Conservation (phyloP, 2,797 vertebrate genomes). For the Chiroxiphia lanceolata region DNA sequence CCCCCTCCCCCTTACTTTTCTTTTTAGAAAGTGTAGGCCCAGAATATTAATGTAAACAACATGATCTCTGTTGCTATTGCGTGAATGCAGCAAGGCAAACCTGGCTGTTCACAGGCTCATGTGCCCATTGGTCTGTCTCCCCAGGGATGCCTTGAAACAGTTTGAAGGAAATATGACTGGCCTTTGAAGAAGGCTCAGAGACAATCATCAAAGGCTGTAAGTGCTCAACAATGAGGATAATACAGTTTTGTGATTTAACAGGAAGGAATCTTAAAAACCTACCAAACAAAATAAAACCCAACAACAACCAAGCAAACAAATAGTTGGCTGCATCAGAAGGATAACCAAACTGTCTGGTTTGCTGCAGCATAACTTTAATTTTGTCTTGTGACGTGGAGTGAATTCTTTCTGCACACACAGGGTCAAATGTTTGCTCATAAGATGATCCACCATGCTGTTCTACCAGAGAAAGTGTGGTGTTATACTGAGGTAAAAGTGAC, state of each 20-base stretch:
- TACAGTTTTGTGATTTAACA: not conserved
- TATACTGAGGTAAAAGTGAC: not conserved
- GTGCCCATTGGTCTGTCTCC: not conserved
- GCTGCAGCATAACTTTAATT: not conserved
- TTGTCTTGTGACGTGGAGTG: not conserved
- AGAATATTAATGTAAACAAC: slow-evolving; percentile 40
- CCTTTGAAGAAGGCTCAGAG: not conserved
- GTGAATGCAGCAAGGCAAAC: not conserved
- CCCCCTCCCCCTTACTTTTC: not conserved
- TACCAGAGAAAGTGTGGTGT: not conserved
- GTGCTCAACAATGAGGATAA: not conserved
- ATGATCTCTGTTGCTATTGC: not conserved
- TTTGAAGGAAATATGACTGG: not conserved
- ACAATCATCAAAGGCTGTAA: not conserved
- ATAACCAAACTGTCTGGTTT: not conserved
- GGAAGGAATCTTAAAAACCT: not conserved
- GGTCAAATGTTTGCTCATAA: not conserved
- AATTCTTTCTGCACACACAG: not conserved
- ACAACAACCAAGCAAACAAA: not conserved
- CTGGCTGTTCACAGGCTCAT: not conserved
- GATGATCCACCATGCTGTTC: not conserved
- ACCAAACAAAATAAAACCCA: not conserved
- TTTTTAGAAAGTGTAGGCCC: not conserved
- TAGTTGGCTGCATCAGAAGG: not conserved
- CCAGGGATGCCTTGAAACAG: not conserved